Evolutionary conservation across 2,113 vertebrate genomes (phyloP).

Genomic region (Channa maculata): DNA sequence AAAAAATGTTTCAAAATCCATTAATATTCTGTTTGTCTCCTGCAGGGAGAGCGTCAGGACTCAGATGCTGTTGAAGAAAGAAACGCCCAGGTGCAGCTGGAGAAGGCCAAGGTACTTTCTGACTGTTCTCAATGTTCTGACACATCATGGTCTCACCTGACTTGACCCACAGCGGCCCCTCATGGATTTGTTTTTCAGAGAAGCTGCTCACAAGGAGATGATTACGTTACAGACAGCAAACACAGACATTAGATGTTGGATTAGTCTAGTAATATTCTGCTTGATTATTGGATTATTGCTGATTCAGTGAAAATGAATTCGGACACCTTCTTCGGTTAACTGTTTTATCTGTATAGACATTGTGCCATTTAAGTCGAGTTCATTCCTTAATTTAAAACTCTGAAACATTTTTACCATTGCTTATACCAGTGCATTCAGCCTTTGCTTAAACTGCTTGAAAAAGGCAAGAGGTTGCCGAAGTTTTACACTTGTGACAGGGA

Average conservation of each 20-base stretch:
- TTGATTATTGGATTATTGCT: constrained; percentile 13
- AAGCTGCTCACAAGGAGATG: constrained; percentile 46
- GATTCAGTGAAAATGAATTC: constrained; percentile 7
- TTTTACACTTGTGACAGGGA: no score
- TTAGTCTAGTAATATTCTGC: constrained; percentile 43
- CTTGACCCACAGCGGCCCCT: neutral
- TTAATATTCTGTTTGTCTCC: constrained; percentile 2
- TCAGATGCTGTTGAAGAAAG: constrained; percentile 93
- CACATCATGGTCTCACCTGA: constrained; percentile 5
- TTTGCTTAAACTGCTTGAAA: no score
- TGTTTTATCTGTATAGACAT: no score
- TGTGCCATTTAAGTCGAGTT: no score
- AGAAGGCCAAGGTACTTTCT: constrained; percentile 93
- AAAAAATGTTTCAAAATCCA: neutral
- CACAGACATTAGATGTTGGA: constrained; percentile 43
- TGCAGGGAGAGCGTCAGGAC: constrained; percentile 97
- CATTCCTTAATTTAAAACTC: no score
- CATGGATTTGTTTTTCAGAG: constrained; percentile 20
- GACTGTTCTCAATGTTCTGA: neutral
- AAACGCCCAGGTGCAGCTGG: constrained; percentile 97
- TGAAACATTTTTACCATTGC: no score
- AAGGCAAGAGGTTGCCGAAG: no score
- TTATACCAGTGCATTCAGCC: no score
- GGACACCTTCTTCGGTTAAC: neutral
- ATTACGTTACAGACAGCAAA: constrained; percentile 56